These are phyloP conservation scores for Stichopus chloronotus DNA, from an alignment of 35 echinoderm and acorn worm genomes.

Conservation along the genomic window DNA sequence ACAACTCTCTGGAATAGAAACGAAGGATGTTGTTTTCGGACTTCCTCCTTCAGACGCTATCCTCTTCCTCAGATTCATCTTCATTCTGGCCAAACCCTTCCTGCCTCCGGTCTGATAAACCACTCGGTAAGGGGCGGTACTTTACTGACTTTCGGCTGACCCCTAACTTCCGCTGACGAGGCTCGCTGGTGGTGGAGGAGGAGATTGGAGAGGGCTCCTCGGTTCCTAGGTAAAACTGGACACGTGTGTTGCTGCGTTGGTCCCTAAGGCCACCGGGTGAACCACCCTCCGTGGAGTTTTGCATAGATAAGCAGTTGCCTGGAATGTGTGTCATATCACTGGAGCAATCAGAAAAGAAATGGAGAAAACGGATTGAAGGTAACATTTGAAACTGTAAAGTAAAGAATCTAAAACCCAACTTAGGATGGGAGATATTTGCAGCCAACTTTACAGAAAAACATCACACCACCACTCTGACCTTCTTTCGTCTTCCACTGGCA, in stretches of 20 bases:
- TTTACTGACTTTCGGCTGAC: not conserved
- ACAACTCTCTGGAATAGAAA: too few species aligned
- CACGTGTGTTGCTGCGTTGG: not conserved
- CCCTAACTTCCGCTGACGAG: not conserved
- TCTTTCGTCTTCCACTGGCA: too few species aligned
- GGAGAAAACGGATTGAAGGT: not conserved
- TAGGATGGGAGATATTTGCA: too few species aligned
- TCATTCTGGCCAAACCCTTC: not conserved
- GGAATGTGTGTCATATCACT: constrained; percentile 40
- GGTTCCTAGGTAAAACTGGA: not conserved
- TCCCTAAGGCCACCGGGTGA: not conserved
- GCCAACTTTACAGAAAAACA: too few species aligned
- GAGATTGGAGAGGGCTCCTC: not conserved
- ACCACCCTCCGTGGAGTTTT: not conserved
- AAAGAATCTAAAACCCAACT: too few species aligned
- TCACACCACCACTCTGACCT: too few species aligned
- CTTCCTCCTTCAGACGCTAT: not conserved
- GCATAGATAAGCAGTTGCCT: constrained; percentile 15
- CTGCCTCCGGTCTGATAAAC: not conserved
- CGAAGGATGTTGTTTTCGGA: too few species aligned
- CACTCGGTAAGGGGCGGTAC: not conserved
- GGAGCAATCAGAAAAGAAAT: not conserved
- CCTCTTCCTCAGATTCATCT: not conserved
- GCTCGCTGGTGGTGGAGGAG: not conserved
- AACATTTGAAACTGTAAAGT: not conserved